Percentiles rank a stretch among this genome's conserved stretches.
These are phyloP conservation scores for Temnothorax longispinosus DNA, from an alignment of 1,140 invertebrate genomes.

Conservation along the genomic window DNA sequence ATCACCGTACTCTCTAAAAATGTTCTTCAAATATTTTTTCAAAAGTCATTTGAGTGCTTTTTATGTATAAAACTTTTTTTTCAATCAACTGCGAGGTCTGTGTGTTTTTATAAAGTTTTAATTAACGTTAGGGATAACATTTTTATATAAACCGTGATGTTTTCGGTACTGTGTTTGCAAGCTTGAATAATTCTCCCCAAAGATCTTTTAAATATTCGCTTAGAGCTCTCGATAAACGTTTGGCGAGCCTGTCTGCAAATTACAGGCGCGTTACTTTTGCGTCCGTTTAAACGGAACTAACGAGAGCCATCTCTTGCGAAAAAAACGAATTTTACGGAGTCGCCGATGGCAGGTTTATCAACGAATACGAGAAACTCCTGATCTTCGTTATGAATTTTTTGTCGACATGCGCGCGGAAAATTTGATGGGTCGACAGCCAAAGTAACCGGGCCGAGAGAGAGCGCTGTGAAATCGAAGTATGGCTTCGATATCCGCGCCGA, in stretches of 20 bases:
- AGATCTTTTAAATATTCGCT: not conserved
- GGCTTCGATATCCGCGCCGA: slow-evolving; percentile 32
- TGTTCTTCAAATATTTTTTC: not conserved
- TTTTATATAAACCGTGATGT: not conserved
- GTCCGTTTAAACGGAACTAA: slow-evolving; percentile 41
- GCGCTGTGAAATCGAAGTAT: slow-evolving; percentile 37
- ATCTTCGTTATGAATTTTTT: slow-evolving; percentile 54
- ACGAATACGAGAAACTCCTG: slow-evolving; percentile 34
- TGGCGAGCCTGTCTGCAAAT: slow-evolving; percentile 6
- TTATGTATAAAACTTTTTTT: slow-evolving; percentile 9
- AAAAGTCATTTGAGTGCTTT: not conserved
- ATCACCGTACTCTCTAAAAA: not conserved
- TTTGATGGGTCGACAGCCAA: slow-evolving; percentile 29
- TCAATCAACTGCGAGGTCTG: not conserved
- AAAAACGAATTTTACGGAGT: slow-evolving; percentile 45
- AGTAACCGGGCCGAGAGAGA: slow-evolving; percentile 27
- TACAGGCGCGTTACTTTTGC: slow-evolving; percentile 33
- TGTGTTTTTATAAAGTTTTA: slow-evolving; percentile 13
- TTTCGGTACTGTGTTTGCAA: not conserved
- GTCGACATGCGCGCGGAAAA: slow-evolving; percentile 43
- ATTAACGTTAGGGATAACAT: not conserved
- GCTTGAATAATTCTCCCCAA: not conserved
- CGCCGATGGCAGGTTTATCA: slow-evolving; percentile 36
- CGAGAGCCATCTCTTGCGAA: slow-evolving; percentile 1
- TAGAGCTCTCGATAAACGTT: slow-evolving; percentile 11